Conservation (phyloP, 1,140 invertebrate genomes). For the Cyclargus thomasi region DNA sequence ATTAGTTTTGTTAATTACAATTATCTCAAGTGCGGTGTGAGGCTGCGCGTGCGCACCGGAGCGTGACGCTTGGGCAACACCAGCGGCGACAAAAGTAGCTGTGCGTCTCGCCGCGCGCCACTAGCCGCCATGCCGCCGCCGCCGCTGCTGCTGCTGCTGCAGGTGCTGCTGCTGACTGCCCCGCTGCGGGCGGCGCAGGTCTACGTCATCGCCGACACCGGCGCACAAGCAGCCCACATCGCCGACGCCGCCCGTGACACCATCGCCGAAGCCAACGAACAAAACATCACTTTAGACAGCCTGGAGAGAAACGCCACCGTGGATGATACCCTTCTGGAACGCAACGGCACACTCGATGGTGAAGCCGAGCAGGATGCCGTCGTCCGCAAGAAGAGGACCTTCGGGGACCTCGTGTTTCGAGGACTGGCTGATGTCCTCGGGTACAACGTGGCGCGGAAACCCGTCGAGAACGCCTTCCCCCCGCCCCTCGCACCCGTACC, state of each 20-base stretch:
- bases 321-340: conserved; percentile 17
- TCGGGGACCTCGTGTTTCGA: conserved; percentile 70
- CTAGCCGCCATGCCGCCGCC: conserved; percentile 59
- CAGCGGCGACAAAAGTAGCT: conserved; percentile 51
- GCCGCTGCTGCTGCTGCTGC: conserved; percentile 40
- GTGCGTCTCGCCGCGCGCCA: conserved; percentile 50
- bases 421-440: conserved; percentile 68
- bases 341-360: conserved; percentile 10
- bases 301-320: conserved; percentile 33
- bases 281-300: conserved; percentile 19
- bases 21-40: conserved; percentile 22
- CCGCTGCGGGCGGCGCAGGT: conserved; percentile 31
- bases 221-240: conserved; percentile 28
- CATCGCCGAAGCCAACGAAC: conserved; percentile 30
- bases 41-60: conserved; percentile 30
- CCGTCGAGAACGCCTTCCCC: conserved; percentile 56
- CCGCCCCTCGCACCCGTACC: conserved; percentile 61
- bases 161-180: conserved; percentile 31
- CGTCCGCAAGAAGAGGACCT: conserved; percentile 68
- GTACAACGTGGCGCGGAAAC: conserved; percentile 64
- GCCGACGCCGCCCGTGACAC: conserved; percentile 31
- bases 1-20: neutral
- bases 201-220: conserved; percentile 37
- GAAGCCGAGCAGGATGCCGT: conserved; percentile 46
- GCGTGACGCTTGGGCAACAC: conserved; percentile 55